Evolutionary conservation across 2,888 invertebrate species (phyloP).

Genomic region (Mimas tiliae): DNA sequence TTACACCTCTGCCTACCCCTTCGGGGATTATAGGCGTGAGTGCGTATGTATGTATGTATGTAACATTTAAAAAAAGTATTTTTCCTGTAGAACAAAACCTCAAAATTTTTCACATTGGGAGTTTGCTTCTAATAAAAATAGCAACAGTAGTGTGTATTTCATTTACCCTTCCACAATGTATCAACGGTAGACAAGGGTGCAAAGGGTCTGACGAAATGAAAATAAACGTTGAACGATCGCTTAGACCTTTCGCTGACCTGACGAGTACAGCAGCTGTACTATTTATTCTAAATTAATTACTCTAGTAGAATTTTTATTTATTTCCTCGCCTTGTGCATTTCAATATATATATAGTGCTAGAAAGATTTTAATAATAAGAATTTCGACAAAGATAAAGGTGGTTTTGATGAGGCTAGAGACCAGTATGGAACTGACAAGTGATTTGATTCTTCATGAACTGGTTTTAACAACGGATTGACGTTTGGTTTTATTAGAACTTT

Average conservation of each 20-base stretch:
- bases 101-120: too few relatives aligned
- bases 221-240: conserved; percentile 76
- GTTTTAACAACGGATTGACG: too few relatives aligned
- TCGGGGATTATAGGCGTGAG: too few relatives aligned
- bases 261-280: conserved; percentile 27
- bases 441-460: too few relatives aligned
- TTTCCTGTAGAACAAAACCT: too few relatives aligned
- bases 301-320: conserved; percentile 4
- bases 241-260: conserved; percentile 55
- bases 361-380: neutral
- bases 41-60: too few relatives aligned
- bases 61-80: too few relatives aligned
- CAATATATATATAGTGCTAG: neutral
- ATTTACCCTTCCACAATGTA: conserved; percentile 76
- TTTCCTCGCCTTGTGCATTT: too few relatives aligned
- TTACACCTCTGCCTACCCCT: too few relatives aligned
- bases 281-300: conserved; percentile 20
- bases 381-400: too few relatives aligned
- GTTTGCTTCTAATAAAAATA: conserved; percentile 62
- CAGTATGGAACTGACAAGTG: too few relatives aligned
- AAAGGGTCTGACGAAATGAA: conserved; percentile 73
- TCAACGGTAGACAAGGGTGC: conserved; percentile 77
- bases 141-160: conserved; percentile 52
- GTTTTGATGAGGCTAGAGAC: neutral
- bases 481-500: neutral